Evolutionary conservation across 2,113 vertebrate species (phyloP), one percentile per base, ranked within the genome.

Genomic region (Megaleporinus macrocephalus): DNA sequence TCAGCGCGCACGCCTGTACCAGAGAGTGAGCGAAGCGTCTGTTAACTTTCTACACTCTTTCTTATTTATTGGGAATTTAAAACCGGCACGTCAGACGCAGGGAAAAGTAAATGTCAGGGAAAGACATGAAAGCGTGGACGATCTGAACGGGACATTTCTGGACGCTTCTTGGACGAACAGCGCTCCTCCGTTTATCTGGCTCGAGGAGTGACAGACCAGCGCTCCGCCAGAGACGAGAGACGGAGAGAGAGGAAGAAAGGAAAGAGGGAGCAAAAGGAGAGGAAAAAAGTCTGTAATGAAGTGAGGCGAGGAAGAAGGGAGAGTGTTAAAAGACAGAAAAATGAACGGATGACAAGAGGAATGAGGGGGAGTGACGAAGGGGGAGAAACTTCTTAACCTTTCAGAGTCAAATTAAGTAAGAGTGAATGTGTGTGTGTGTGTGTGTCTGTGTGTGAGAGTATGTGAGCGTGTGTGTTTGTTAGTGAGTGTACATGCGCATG

Each of bases 321-420:
- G 24, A 68, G 79, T 81, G 59, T 69, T 71, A 78, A 55, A 57
- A 55, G 73, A 59, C 61, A 36, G 73, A 49, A 74, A 81, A 83
- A 79, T 79, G 69, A 81, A 53, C 41, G n/a, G 61, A 73, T 73
- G 73, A 86, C 82, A 73, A 47, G 55, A 78, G 78, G 55, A 85
- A 79, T 27, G 27, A 51, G 36, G 66, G n/a, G 51, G 76, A 44
- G 76, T 78, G 83, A 78, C 68, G n/a, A 51, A 83, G 51, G 57
- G 71, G 65, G 73, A 76, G 63, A 53, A 62, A 53, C 53, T 55
- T 20, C 71, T 59, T 79, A 79, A 82, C 76, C 53, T 68, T 13
- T 57, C 65, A 69, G 73, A 55, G 75, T 14, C 75, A 61, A 74
- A 70, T 51, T 29, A 76, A 72, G 75, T n/a, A n/a, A n/a, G n/a